These are phyloP conservation scores for Rhagonycha fulva DNA, from an alignment of 2,888 invertebrate species.

Conservation along the genomic window DNA sequence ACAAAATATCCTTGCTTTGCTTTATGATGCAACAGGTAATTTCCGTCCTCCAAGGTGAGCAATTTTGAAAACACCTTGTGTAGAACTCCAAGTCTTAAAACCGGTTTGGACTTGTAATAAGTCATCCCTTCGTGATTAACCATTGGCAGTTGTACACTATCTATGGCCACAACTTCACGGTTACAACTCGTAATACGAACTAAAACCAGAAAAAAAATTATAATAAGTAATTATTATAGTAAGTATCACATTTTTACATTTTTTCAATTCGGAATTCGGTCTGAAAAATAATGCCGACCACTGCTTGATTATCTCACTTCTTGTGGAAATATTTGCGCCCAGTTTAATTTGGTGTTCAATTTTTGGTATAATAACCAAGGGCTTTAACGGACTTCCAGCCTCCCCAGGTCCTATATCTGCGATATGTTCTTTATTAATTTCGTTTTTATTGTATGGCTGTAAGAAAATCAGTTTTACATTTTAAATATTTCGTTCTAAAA, in stretches of 20 bases:
- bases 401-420: not conserved
- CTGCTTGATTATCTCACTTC: conserved; percentile 44
- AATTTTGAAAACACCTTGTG: conserved; percentile 42
- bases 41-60: conserved; percentile 37
- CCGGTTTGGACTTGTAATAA: conserved; percentile 43
- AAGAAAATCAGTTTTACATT: not conserved
- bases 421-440: not conserved
- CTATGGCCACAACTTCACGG: conserved; percentile 42
- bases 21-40: conserved; percentile 45
- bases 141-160: conserved; percentile 44
- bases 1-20: conserved; percentile 44
- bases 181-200: conserved; percentile 39
- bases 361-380: conserved; percentile 45
- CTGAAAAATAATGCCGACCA: conserved; percentile 48
- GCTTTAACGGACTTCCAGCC: conserved; percentile 29
- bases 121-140: conserved; percentile 42
- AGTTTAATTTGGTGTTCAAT: conserved; percentile 46
- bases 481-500: too few species aligned
- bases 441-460: not conserved
- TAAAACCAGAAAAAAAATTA: conserved; percentile 29
- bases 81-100: conserved; percentile 42
- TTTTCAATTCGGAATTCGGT: conserved; percentile 46
- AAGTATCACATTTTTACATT: conserved; percentile 37
- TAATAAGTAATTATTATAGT: too few species aligned
- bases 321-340: conserved; percentile 44